Percentiles rank a stretch among this genome's conserved stretches.
These are phyloP conservation scores for Pentamera pediparva DNA, from an alignment of 53 echinoderm and acorn worm species.

Conservation along the genomic window DNA sequence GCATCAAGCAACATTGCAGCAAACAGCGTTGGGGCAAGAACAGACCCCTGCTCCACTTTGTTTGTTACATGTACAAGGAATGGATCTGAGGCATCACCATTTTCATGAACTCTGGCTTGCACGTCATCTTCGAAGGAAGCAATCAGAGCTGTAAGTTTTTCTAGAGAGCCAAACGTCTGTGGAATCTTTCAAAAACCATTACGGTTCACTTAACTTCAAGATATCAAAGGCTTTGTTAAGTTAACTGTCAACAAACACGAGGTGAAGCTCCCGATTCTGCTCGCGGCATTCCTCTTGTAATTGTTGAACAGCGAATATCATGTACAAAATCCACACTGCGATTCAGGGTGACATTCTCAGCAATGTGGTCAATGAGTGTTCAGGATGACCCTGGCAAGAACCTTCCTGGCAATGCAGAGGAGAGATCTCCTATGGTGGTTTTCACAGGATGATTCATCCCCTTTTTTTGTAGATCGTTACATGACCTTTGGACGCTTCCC, in stretches of 20 bases:
- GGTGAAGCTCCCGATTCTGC: conserved; percentile 17
- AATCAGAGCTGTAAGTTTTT: too few species aligned
- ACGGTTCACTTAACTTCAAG: too few species aligned
- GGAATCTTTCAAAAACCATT: too few species aligned
- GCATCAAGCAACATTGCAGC: too few species aligned
- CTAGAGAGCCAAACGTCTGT: too few species aligned
- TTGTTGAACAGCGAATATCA: conserved; percentile 13
- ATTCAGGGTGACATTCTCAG: conserved; percentile 12
- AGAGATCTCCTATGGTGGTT: neutral
- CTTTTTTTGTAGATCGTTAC: conserved; percentile 28
- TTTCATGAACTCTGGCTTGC: too few species aligned
- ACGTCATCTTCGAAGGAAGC: too few species aligned
- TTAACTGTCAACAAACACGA: conserved; percentile 17
- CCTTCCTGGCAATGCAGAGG: conserved; percentile 1
- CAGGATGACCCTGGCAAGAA: conserved; percentile 25
- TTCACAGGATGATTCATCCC: neutral
- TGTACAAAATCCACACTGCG: conserved; percentile 26
- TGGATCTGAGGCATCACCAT: too few species aligned
- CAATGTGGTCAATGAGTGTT: conserved; percentile 20
- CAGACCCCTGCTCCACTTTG: too few species aligned
- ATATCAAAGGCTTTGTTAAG: conserved; percentile 37
- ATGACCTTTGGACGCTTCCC: conserved; percentile 3
- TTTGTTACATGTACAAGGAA: too few species aligned
- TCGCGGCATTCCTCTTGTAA: neutral
- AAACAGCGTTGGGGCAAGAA: too few species aligned